Base-by-base conservation (phyloP, 2,888 invertebrate species). In the Drosophila suboccidentalis region DNA sequence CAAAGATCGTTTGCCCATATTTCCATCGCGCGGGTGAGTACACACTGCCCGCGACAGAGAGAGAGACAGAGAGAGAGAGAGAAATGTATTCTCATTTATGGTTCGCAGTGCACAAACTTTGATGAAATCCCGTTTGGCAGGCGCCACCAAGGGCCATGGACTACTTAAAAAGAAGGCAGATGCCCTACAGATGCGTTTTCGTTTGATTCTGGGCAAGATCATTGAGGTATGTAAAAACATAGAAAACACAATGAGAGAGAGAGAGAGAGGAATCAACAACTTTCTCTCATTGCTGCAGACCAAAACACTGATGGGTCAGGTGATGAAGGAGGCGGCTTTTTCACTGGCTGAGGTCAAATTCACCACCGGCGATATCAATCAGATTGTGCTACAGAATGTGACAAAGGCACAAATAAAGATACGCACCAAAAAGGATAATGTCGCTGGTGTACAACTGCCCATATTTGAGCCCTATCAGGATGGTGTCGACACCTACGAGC, bases 301-400 rank as follows among this genome's bases (percentile, higher is more conserved):
- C 11, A 92, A 92, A 84, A 89, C 86, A 61, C 78, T 91, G 4
- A 92, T 92, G 92, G 92, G 92, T 8, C 98, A 99, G 92, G 98
- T 99, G 38, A 99, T 99, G 99, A 99, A 99, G 93, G 98, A 99
- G 92, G 99, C 99, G 58, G 97, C 99, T 1, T 99, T 99, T 93
- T 99, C 99, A 1, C 93, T 99, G 78, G 99, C 99, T 0, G 99
- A 99, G 93, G 99, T 99, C 5, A 99, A 99, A 93, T 99, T 99
- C 93, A 97, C 99, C 0, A 97, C 98, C 36, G 99, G 99, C 66
- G 99, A 99, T 89, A 98, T 99, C 93, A 99, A 98, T 92, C 99
- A 99, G 93, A 97, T 98, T 69, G 99, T 99, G 19, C 93, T 99
- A 59, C 99, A 99, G 93, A 99, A 99, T 91, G 99, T 99, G 13